Base-by-base conservation (phyloP, 23 tunicate genomes). In the Botrylloides violaceus region DNA sequence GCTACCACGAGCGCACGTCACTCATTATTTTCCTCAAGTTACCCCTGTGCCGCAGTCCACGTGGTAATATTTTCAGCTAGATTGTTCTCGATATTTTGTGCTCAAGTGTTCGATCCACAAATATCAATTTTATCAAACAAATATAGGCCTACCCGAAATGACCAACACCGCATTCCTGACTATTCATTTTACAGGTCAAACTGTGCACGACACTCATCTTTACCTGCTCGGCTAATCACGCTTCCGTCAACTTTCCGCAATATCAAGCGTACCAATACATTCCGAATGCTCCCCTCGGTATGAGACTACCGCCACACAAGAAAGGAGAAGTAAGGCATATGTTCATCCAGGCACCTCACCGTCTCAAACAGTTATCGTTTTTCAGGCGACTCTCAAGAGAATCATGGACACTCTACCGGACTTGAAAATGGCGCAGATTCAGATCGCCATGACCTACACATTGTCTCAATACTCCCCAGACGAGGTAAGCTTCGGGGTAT, bases 401-500 rank as follows among this genome's bases (percentile, higher is more conserved):
- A 80, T 85, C 31, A 26, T 79, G 64, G 49, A 59, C 1, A 72
- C 81, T 22, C 80, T 85, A 12, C 93, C 93, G 19, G 93, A 79
- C 48, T 37, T 58, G 27, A 73, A 68, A 15, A 57, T 73, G 59
- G 65, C 79, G 19, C 22, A 53, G 28, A 31, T 38, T 50, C 3
- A 34, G 7, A 73, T 79, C 1, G 80, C 85, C 12, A 20, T 85
- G 24, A 25, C 83, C 18, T 78, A 70, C 49, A 59, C 79, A 18
- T 70, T 84, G 55, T 84, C 92, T 22, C 49, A 61, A 0, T 71
- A 34, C 60, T 49, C 83, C 32, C 71, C 84, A 25, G 70, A 80
- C 34, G 93, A 85, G 80, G 93, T 79, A 79, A 58, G 35, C 58
- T n/a, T n/a, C n/a, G n/a, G n/a, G n/a, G n/a, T n/a, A n/a, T n/a